Conservation (phyloP, 2,888 invertebrate species). For the Leptinotarsa haldemani region DNA sequence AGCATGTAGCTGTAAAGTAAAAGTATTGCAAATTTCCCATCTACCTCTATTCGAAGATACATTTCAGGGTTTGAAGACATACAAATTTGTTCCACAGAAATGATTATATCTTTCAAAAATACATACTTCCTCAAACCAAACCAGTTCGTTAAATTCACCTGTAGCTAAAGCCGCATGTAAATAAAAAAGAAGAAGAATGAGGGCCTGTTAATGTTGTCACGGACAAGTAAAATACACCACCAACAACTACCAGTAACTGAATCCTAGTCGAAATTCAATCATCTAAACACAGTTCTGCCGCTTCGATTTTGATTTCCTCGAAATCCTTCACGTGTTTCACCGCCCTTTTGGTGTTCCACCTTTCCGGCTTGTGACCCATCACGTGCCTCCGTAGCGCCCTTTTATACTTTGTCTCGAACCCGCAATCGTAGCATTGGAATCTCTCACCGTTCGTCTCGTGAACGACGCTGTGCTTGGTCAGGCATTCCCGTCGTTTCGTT, state of each 20-base stretch:
- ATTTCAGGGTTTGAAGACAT: too few species aligned
- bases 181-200: too few species aligned
- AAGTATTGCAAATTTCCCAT: too few species aligned
- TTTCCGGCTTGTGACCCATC: constrained; percentile 29
- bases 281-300: background rate
- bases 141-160: too few species aligned
- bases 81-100: too few species aligned
- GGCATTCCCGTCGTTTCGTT: constrained; percentile 38
- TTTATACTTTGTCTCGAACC: constrained; percentile 41
- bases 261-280: background rate
- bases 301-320: background rate
- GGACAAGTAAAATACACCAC: background rate
- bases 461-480: constrained; percentile 37
- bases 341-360: background rate
- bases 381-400: constrained; percentile 39
- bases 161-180: too few species aligned
- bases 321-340: background rate
- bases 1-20: too few species aligned
- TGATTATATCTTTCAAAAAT: too few species aligned
- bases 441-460: constrained; percentile 39
- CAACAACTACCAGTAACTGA: background rate
- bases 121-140: too few species aligned
- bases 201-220: background rate
- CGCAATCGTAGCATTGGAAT: constrained; percentile 39
- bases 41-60: too few species aligned